Evolutionary conservation across 2,888 invertebrate species (phyloP), one percentile per base, ranked within the genome.

Genomic region (Nymphalis c-album): DNA sequence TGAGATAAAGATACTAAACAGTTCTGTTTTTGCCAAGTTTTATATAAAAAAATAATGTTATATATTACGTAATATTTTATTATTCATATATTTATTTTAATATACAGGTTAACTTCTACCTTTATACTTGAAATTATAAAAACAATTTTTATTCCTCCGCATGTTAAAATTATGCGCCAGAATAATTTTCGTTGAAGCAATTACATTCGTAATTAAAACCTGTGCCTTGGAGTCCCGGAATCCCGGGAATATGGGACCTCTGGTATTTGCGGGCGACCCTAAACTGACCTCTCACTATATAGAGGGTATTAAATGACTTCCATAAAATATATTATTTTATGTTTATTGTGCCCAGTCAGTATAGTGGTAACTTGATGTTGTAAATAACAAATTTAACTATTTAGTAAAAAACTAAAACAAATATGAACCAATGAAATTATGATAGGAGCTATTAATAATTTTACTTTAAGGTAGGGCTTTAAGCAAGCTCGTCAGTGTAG

Each of bases 181-280:
- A 80, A 81, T 77, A 79, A 80, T 82, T 83, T 79, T 76, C 76
- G 77, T 80, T 74, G 70, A 72, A 79, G 78, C 80, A 84, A 85
- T 86, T 87, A 84, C 77, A 79, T 77, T 77, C 73, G 79, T 81
- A 87, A 88, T 87, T 87, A 87, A 87, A 85, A 83, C 74, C 80
- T 71, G 76, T 74, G 74, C 75, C 77, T 76, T 76, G 68, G 74
- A 78, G 73, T 78, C 73, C 68, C 65, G 77, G 81, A 72, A 81
- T 81, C 71, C 77, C 60, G 58, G 74, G 80, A 78, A 81, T 83
- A 77, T 76, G 73, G 76, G 77, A 75, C 76, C 74, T 55, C 72
- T 57, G 78, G 76, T 74, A 81, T 81, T 81, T 78, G 79, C 74
- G 73, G 78, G 79, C 73, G 73, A 79, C 78, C 79, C 75, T 74